Evolutionary conservation across 2,113 vertebrate species (phyloP).

Genomic region (Catagonus wagneri): DNA sequence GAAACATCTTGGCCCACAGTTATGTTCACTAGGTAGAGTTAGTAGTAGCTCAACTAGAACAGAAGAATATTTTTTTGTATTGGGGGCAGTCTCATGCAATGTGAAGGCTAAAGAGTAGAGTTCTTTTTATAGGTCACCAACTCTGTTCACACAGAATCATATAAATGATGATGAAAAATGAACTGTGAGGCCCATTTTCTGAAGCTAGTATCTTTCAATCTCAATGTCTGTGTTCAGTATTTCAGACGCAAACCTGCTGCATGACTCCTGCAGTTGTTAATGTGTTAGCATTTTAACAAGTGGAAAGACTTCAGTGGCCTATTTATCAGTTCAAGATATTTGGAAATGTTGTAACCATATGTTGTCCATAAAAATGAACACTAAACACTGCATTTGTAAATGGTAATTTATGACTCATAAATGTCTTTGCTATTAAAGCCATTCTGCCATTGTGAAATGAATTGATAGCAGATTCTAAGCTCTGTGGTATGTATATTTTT

Average conservation of each 20-base stretch:
- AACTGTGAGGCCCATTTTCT: slow-evolving; percentile 71
- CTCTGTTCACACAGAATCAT: slow-evolving; percentile 51
- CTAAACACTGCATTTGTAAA: slow-evolving; percentile 89
- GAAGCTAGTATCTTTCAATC: slow-evolving; percentile 76
- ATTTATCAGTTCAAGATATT: slow-evolving; percentile 90
- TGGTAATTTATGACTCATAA: slow-evolving; percentile 90
- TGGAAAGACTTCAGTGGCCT: slow-evolving; percentile 87
- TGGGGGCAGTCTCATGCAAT: not conserved
- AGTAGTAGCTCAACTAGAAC: not conserved
- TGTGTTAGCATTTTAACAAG: slow-evolving; percentile 88
- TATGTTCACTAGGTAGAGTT: not conserved
- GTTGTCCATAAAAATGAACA: slow-evolving; percentile 88
- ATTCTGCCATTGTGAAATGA: slow-evolving; percentile 89
- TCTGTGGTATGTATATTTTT: slow-evolving; percentile 74
- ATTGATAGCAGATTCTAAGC: slow-evolving; percentile 87
- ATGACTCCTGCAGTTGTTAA: slow-evolving; percentile 83
- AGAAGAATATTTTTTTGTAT: not conserved
- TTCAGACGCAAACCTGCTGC: slow-evolving; percentile 83
- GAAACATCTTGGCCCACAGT: not conserved
- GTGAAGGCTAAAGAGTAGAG: not conserved
- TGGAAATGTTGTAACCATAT: slow-evolving; percentile 88
- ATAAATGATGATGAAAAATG: slow-evolving; percentile 86
- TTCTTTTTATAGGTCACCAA: slow-evolving; percentile 79
- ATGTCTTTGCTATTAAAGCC: slow-evolving; percentile 88
- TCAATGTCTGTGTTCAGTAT: slow-evolving; percentile 73